Base-by-base conservation (phyloP, 2,113 vertebrate species). In the Scomber scombrus region DNA sequence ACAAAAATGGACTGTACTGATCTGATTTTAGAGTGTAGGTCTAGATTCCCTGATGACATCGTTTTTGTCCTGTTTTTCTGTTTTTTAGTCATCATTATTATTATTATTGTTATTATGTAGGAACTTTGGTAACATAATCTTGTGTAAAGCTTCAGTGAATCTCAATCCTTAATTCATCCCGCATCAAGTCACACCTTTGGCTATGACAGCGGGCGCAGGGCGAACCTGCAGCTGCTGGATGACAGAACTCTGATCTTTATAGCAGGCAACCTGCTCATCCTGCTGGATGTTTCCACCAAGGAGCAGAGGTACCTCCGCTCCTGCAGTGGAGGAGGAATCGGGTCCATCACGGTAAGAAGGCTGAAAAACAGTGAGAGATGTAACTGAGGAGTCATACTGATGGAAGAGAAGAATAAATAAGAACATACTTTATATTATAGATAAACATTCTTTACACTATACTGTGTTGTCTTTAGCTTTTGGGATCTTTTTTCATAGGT, bases 131-230 rank as follows among this genome's bases (percentile, higher is more conserved):
- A 5, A 11, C 16, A 23, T 55, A 40, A 43, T 46, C 2, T 26
- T 14, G 4, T 23, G 2, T 49, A n/a, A 29, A 21, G 6, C 26
- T 10, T 31, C 0, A 15, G 15, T 55, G 8, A 29, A 18, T 67
- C 0, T 49, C 15, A n/a, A 14, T 76, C 92, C 89, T 90, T 87
- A 61, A 89, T 62, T 11, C 3, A 0, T 23, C 18, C 7, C 34
- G 7, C 31, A 6, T n/a, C 11, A 81, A 99, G 97, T 75, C 93
- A 98, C 93, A 98, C 96, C 11, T 99, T 98, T 85, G 97, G 98
- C 3, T 99, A 98, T 75, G 98, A 98, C 89, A 96, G 96, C 55
- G 91, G 72, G 15, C 96, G 93, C 84, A 91, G 95, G 23, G 93
- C 88, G 40, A 99, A 99, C 86, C 93, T 99, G 23, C 95, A 96